phyloP scores from a whole-genome alignment of 2,888 invertebrate species.

The Caenorhabditis virilis region DNA sequence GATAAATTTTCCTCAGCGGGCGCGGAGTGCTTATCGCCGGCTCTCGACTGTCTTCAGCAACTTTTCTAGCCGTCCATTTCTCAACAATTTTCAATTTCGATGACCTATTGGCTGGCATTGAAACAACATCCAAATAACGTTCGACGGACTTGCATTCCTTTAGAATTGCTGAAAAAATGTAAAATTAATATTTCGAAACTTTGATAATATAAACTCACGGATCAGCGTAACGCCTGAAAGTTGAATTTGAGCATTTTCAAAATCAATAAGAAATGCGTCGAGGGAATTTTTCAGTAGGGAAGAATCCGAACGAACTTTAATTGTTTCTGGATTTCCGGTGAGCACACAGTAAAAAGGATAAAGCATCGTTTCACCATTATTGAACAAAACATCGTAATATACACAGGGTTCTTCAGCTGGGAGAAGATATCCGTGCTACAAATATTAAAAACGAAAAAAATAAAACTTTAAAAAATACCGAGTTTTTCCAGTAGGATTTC shows the following conservation, averaged over 20 bases:
- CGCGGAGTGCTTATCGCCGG: no score
- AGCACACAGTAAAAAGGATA: constrained; percentile 30
- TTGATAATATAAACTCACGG: constrained; percentile 6
- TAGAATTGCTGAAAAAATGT: constrained; percentile 3
- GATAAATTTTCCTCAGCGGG: no score
- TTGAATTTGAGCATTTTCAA: constrained; percentile 11
- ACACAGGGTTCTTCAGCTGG: constrained; percentile 23
- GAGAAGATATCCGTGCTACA: constrained; percentile 29
- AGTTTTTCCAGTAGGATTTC: constrained; percentile 27
- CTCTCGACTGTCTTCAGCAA: no score
- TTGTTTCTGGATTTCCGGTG: constrained; percentile 14
- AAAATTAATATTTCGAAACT: neutral
- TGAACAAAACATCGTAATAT: constrained; percentile 21
- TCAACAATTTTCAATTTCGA: constrained; percentile 9
- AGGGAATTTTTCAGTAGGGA: constrained; percentile 7
- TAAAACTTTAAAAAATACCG: constrained; percentile 1
- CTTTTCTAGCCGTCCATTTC: constrained; percentile 10
- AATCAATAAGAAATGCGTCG: constrained; percentile 14
- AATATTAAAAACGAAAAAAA: constrained; percentile 1
- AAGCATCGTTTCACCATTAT: constrained; percentile 16
- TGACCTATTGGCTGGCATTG: constrained; percentile 9
- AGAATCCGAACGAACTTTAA: constrained; percentile 7
- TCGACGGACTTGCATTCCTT: constrained; percentile 5
- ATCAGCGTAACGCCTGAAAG: constrained; percentile 5
- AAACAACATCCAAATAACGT: constrained; percentile 15